Conservation (phyloP, 2,797 vertebrate species). For the Macroramphosus scolopax region DNA sequence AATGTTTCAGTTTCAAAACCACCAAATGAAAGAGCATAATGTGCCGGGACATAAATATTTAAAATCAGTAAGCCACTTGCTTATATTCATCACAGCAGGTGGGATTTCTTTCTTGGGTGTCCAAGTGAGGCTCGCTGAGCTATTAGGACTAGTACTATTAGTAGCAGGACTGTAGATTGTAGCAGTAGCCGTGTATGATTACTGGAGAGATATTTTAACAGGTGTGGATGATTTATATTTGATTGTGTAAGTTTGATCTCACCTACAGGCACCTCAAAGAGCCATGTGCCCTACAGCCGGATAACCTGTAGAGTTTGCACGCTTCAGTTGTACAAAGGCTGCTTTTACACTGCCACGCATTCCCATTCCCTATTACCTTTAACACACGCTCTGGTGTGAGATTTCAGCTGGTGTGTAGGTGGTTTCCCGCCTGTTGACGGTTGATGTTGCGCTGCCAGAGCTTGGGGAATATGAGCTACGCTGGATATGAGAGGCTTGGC, state of each 20-base stretch:
- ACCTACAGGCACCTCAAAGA: slow-evolving; percentile 25
- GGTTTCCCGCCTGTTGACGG: slow-evolving; percentile 60
- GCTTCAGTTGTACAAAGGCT: slow-evolving; percentile 19
- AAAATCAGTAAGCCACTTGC: no score
- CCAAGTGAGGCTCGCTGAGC: no score
- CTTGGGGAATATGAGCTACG: slow-evolving; percentile 49
- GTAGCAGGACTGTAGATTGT: no score
- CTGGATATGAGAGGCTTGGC: slow-evolving; percentile 25
- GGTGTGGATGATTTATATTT: slow-evolving; percentile 46
- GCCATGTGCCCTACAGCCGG: slow-evolving; percentile 14
- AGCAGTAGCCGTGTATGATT: no score
- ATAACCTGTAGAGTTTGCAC: slow-evolving; percentile 22
- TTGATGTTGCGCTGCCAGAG: slow-evolving; percentile 32
- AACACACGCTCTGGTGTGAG: slow-evolving; percentile 51
- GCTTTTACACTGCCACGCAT: slow-evolving; percentile 19
- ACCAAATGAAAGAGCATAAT: no score
- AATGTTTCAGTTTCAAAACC: background rate
- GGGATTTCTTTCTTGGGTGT: no score
- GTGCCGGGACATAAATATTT: no score
- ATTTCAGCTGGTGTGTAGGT: slow-evolving; percentile 59
- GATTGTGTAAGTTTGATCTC: slow-evolving; percentile 24
- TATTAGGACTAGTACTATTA: no score
- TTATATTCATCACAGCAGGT: no score
- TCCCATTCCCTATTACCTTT: slow-evolving; percentile 28
- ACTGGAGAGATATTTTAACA: slow-evolving; percentile 56